phyloP scores from a whole-genome alignment of 2,888 invertebrate species.

The Cheilosia impressa region DNA sequence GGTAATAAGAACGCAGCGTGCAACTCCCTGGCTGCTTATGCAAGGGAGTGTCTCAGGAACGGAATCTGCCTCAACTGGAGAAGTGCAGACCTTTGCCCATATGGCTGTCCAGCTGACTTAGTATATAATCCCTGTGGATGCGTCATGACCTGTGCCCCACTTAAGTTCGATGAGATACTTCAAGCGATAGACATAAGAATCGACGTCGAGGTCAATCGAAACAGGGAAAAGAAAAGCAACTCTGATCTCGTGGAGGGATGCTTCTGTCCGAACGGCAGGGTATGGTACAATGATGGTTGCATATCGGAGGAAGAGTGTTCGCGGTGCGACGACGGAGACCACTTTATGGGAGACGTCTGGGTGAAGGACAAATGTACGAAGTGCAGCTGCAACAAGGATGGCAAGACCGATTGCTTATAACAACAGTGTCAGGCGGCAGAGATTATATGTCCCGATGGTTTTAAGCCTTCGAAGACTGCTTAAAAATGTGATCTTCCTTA shows the following conservation, averaged over 20 bases:
- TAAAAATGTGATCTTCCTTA: conserved; percentile 16
- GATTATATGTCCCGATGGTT: conserved; percentile 86
- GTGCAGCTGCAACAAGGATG: conserved; percentile 87
- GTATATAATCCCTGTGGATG: conserved; percentile 82
- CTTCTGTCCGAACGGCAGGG: conserved; percentile 91
- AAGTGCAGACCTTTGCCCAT: conserved; percentile 86
- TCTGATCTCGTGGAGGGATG: conserved; percentile 88
- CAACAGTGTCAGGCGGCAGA: conserved; percentile 84
- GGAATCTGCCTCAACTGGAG: conserved; percentile 91
- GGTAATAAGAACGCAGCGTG: conserved; percentile 86
- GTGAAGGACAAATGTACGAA: conserved; percentile 84
- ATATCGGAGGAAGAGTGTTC: conserved; percentile 87
- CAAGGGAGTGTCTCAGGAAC: conserved; percentile 88
- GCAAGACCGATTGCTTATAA: conserved; percentile 86
- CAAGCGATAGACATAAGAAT: conserved; percentile 79
- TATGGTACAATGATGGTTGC: conserved; percentile 89
- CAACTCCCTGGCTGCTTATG: conserved; percentile 88
- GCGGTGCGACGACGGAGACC: conserved; percentile 89
- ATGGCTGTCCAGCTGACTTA: conserved; percentile 84
- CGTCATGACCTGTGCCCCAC: conserved; percentile 79
- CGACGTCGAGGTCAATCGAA: conserved; percentile 76
- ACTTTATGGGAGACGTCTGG: conserved; percentile 84
- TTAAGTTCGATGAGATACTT: conserved; percentile 78
- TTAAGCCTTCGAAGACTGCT: conserved; percentile 83
- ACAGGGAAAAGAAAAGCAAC: conserved; percentile 83